Percentiles rank a stretch among this genome's conserved stretches.
phyloP scores from a whole-genome alignment of 2,888 invertebrate species.

The Suillia variegata region DNA sequence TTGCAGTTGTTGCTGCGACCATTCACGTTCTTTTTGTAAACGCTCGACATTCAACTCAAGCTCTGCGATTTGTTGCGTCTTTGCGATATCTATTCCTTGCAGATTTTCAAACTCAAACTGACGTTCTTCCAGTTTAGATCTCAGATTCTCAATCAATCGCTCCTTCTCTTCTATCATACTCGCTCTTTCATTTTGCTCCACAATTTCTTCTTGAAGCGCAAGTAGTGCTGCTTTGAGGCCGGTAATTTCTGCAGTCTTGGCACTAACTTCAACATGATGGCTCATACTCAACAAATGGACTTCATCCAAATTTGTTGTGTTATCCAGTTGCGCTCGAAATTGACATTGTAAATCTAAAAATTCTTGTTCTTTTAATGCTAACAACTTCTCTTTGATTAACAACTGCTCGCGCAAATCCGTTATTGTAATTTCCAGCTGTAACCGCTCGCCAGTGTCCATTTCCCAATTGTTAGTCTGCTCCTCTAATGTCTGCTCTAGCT shows the following conservation, averaged over 20 bases:
- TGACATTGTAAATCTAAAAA: conserved; percentile 40
- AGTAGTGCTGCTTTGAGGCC: conserved; percentile 40
- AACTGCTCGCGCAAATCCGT: conserved; percentile 40
- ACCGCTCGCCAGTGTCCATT: conserved; percentile 35
- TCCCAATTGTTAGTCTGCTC: conserved; percentile 32
- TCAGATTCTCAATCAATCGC: conserved; percentile 42
- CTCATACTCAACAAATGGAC: conserved; percentile 48
- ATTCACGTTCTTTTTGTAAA: conserved; percentile 30
- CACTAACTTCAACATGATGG: conserved; percentile 45
- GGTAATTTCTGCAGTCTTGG: conserved; percentile 46
- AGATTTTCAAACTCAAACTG: conserved; percentile 40
- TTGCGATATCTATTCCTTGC: conserved; percentile 30
- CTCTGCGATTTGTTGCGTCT: conserved; percentile 38
- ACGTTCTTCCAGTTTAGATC: conserved; percentile 37
- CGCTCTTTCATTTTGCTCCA: conserved; percentile 38
- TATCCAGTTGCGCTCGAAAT: conserved; percentile 39
- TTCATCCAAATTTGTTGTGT: conserved; percentile 42
- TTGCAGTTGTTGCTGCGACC: conserved; percentile 19
- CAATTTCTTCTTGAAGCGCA: conserved; percentile 42
- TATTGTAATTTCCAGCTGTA: conserved; percentile 42
- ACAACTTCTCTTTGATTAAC: conserved; percentile 36
- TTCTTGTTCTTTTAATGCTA: conserved; percentile 43
- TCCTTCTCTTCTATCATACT: conserved; percentile 44
- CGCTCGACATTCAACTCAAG: conserved; percentile 27
- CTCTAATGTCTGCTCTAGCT: conserved; percentile 39